Conservation (phyloP, 2,888 invertebrate species). For the Idaea biselata region DNA sequence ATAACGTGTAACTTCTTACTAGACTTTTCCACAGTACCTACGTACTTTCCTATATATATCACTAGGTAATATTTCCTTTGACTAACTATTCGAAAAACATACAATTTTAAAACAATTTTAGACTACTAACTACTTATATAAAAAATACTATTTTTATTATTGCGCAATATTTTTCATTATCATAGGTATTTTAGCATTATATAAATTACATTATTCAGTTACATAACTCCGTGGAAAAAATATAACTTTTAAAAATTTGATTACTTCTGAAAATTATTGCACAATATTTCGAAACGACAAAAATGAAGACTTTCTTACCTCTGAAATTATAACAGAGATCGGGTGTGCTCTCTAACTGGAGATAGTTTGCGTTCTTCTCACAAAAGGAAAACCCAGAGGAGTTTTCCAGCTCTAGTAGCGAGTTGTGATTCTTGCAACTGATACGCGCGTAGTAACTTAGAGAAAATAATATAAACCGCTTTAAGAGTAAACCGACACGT, state of each 20-base stretch:
- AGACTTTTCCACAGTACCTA: neutral
- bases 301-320: neutral
- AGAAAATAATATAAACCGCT: constrained; percentile 2
- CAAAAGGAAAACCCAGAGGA: constrained; percentile 2
- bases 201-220: neutral
- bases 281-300: neutral
- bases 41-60: too few species aligned
- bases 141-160: neutral
- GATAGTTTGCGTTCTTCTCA: constrained; percentile 2
- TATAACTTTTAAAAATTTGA: neutral
- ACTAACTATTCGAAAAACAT: neutral
- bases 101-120: too few species aligned
- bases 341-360: neutral
- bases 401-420: neutral
- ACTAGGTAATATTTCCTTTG: too few species aligned
- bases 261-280: neutral
- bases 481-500: constrained; percentile 32
- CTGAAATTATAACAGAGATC: neutral
- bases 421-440: neutral
- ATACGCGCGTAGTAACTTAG: constrained; percentile 1
- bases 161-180: neutral
- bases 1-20: neutral
- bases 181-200: neutral
- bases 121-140: too few species aligned
- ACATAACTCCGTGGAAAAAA: neutral